Percentiles rank a stretch among this genome's conserved stretches.
Evolutionary conservation across 1,140 invertebrate genomes (phyloP).

Genomic region (Zaprionus nigranus): DNA sequence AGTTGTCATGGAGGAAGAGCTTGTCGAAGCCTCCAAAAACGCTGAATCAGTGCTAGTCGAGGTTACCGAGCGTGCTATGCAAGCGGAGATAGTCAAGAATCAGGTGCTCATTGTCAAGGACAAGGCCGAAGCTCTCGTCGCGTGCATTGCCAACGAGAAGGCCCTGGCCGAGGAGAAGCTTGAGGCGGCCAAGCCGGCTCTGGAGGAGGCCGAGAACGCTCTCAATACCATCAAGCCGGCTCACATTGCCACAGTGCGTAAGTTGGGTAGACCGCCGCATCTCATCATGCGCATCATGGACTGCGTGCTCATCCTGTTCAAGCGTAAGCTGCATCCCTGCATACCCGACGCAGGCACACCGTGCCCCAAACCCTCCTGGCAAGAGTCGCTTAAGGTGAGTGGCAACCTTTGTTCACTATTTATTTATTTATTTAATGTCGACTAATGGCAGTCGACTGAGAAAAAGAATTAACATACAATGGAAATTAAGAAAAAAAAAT

Average conservation of each 20-base stretch:
- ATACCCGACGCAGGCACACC: constrained; percentile 91
- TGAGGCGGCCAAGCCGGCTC: constrained; percentile 93
- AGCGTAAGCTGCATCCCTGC: constrained; percentile 92
- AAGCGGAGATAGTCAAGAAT: constrained; percentile 97
- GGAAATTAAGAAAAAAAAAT: too few relatives aligned
- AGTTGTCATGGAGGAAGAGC: constrained; percentile 96
- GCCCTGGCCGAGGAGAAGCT: constrained; percentile 94
- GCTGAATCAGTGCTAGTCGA: constrained; percentile 94
- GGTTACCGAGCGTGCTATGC: constrained; percentile 95
- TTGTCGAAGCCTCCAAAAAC: constrained; percentile 94
- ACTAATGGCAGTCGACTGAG: too few relatives aligned
- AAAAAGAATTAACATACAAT: too few relatives aligned
- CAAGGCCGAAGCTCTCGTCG: constrained; percentile 96
- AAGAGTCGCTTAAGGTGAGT: constrained; percentile 95
- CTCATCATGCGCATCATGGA: constrained; percentile 99
- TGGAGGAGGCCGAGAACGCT: constrained; percentile 97
- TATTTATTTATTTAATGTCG: too few relatives aligned
- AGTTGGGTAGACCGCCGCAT: constrained; percentile 96
- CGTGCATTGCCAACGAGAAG: constrained; percentile 96
- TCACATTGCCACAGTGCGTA: constrained; percentile 98
- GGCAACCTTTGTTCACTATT: too few relatives aligned
- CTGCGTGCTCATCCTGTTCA: constrained; percentile 96
- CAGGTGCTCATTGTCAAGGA: constrained; percentile 98
- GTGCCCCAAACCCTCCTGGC: constrained; percentile 97
- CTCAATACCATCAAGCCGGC: constrained; percentile 98